Evolutionary conservation across 2,113 vertebrate genomes (phyloP).

Genomic region (Austrofundulus limnaeus): DNA sequence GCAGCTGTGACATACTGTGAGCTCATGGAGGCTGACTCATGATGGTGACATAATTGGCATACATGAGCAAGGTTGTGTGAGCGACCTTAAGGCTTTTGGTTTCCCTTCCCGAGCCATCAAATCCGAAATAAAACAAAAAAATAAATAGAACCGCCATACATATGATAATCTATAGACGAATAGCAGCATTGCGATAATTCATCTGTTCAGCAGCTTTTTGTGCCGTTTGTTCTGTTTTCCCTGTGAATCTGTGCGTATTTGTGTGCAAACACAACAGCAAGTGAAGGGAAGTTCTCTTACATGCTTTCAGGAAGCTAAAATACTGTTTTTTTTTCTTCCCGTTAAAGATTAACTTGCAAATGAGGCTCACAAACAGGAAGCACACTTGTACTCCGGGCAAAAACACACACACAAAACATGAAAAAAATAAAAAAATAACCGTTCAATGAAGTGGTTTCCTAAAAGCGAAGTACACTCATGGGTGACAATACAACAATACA

Average conservation of each 20-base stretch:
- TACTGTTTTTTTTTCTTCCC: conserved; percentile 27
- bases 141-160: conserved; percentile 50
- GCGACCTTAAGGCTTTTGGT: conserved; percentile 71
- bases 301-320: conserved; percentile 57
- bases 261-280: conserved; percentile 42
- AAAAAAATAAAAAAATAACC: conserved; percentile 47
- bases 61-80: conserved; percentile 50
- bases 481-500: conserved; percentile 72
- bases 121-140: conserved; percentile 24
- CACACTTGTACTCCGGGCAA: conserved; percentile 29
- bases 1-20: conserved; percentile 62
- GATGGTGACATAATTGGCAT: conserved; percentile 61
- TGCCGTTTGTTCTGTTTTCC: conserved; percentile 43
- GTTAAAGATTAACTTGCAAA: conserved; percentile 54
- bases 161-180: conserved; percentile 49
- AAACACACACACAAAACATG: background rate
- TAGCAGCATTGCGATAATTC: conserved; percentile 62
- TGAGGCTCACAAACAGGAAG: conserved; percentile 58
- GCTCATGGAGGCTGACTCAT: conserved; percentile 64
- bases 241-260: conserved; percentile 41
- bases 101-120: conserved; percentile 55
- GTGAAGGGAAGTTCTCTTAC: conserved; percentile 45
- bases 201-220: conserved; percentile 50
- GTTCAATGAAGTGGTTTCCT: conserved; percentile 30
- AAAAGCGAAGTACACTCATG: conserved; percentile 39